Percentiles rank a stretch among this genome's conserved stretches.
Evolutionary conservation across 2,888 invertebrate species (phyloP).

Genomic region (Mythimna lalbum): DNA sequence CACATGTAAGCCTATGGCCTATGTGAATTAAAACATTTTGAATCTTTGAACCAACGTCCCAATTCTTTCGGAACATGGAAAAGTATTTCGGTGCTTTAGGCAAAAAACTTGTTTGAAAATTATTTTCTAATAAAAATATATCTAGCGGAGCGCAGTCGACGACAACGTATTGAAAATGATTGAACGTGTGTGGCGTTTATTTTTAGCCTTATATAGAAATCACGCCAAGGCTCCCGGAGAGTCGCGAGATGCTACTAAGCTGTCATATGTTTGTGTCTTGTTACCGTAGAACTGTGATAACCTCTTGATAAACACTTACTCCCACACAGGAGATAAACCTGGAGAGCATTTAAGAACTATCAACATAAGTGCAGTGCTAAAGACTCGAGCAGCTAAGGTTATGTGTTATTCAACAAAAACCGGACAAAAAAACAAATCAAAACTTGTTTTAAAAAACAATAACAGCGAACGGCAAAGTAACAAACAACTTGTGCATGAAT

Average conservation of each 20-base stretch:
- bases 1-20: too few species aligned
- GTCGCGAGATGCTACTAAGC: constrained; percentile 68
- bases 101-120: neutral
- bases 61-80: neutral
- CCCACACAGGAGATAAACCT: constrained; percentile 56
- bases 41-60: neutral
- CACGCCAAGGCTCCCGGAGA: constrained; percentile 74
- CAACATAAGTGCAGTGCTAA: constrained; percentile 69
- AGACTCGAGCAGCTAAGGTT: constrained; percentile 64
- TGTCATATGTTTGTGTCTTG: constrained; percentile 69
- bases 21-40: too few species aligned
- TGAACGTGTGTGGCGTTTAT: constrained; percentile 71
- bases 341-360: constrained; percentile 59
- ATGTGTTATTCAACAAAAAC: constrained; percentile 68
- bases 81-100: neutral
- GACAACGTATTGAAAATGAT: constrained; percentile 67
- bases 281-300: constrained; percentile 76
- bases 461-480: constrained; percentile 57
- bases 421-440: constrained; percentile 59
- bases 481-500: constrained; percentile 65
- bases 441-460: constrained; percentile 53
- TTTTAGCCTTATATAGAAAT: constrained; percentile 78
- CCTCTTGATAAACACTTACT: constrained; percentile 75
- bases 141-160: constrained; percentile 37
- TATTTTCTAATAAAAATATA: constrained; percentile 2